A percentile compares a stretch with the other conserved stretches of the same genome.
These are phyloP conservation scores for Galagoides demidoff DNA, from an alignment of 2,797 vertebrate genomes.

Conservation along the genomic window DNA sequence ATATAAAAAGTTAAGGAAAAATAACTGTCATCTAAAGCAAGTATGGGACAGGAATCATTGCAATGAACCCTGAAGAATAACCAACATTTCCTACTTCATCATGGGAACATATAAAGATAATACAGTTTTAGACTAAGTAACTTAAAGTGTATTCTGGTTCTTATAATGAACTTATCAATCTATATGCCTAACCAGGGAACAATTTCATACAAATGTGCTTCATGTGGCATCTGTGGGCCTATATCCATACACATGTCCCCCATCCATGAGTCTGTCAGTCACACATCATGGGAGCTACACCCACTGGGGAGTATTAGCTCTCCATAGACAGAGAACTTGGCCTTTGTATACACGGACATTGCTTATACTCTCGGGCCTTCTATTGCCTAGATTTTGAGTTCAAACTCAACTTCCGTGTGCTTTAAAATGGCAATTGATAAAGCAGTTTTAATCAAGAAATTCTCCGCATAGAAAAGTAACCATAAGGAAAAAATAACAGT, in stretches of 20 bases:
- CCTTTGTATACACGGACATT: fast-evolving
- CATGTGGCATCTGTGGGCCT: neutral
- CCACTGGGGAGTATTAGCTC: neutral
- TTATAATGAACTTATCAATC: neutral
- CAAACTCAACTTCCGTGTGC: neutral
- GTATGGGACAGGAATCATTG: neutral
- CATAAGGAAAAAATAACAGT: neutral
- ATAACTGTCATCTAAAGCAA: neutral
- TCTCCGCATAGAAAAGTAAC: neutral
- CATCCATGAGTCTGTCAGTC: neutral
- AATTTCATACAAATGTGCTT: neutral
- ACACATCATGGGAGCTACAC: neutral
- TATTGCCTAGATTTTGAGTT: neutral
- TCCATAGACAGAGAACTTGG: neutral
- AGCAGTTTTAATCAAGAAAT: neutral
- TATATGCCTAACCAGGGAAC: neutral
- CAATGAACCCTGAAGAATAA: neutral
- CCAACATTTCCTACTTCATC: neutral
- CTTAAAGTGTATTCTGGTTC: neutral
- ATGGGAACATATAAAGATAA: constrained; percentile 25
- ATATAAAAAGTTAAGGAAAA: neutral
- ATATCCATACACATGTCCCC: neutral
- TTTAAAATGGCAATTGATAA: neutral
- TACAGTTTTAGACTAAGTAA: constrained; percentile 47
- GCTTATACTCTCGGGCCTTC: neutral